These are phyloP conservation scores for Gymnothorax javanicus DNA, from an alignment of 2,797 vertebrate genomes.

Conservation along the genomic window DNA sequence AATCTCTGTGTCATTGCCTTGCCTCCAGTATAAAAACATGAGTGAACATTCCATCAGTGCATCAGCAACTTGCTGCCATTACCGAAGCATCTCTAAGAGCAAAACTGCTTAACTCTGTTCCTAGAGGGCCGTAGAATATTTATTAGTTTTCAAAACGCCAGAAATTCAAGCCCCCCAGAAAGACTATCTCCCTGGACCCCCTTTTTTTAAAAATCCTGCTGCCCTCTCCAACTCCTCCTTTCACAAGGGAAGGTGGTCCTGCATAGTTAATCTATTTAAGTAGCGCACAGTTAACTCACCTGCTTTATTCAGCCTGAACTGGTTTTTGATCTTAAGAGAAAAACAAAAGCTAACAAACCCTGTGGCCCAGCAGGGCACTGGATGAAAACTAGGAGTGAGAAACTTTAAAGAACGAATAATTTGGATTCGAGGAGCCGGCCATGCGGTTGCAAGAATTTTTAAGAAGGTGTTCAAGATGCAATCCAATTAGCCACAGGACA, in stretches of 20 bases:
- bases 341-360: neutral
- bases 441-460: neutral
- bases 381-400: neutral
- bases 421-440: neutral
- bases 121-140: neutral
- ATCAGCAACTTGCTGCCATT: neutral
- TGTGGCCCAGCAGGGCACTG: neutral
- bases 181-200: too few relatives aligned
- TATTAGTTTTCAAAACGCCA: neutral
- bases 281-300: neutral
- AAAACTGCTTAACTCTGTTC: neutral
- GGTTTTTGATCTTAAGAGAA: neutral
- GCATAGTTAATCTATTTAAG: neutral
- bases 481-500: neutral
- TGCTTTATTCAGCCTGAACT: neutral
- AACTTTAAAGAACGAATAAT: neutral
- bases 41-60: neutral
- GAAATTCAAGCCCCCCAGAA: neutral
- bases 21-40: neutral
- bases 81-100: neutral
- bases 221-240: too few relatives aligned
- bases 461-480: too few relatives aligned
- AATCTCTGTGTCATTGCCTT: neutral
- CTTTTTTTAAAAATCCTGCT: too few relatives aligned
- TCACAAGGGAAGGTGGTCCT: too few relatives aligned